Evolutionary conservation across 2,888 invertebrate species (phyloP).

Genomic region (Machimus atricapillus): DNA sequence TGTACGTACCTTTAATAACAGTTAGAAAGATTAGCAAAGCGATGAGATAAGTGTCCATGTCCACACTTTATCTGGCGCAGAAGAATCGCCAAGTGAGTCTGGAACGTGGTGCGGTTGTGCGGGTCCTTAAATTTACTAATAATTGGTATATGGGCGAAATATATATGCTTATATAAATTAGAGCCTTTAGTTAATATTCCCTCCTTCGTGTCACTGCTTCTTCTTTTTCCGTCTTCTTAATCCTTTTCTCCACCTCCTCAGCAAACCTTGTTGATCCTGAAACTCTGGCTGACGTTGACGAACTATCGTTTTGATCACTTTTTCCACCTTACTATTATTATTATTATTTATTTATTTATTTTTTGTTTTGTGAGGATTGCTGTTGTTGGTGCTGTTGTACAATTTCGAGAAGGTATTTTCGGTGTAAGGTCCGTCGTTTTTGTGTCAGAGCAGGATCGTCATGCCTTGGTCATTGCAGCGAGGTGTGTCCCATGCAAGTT

Average conservation of each 20-base stretch:
- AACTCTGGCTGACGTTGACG: not conserved
- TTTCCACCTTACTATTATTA: not conserved
- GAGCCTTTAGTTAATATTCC: slow-evolving; percentile 3
- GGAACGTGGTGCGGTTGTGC: not conserved
- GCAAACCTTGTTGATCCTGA: not conserved
- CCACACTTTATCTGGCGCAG: slow-evolving; percentile 45
- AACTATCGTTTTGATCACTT: not conserved
- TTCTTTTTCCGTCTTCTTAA: not conserved
- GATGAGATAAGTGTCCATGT: slow-evolving; percentile 48
- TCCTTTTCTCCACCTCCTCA: not conserved
- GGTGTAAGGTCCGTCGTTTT: not conserved
- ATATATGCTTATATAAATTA: slow-evolving; percentile 19
- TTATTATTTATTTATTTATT: not conserved
- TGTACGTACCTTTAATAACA: slow-evolving; percentile 48
- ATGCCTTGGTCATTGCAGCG: not conserved
- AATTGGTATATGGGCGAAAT: slow-evolving; percentile 23
- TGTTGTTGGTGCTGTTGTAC: not conserved
- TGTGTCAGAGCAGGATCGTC: not conserved
- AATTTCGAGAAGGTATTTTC: not conserved
- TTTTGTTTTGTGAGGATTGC: not conserved
- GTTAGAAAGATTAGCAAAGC: slow-evolving; percentile 48
- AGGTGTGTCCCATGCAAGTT: not conserved
- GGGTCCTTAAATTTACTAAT: slow-evolving; percentile 29
- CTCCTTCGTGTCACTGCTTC: not conserved
- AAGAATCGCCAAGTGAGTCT: slow-evolving; percentile 37